These are phyloP conservation scores for Cryptomyrus ogoouensis DNA, from an alignment of 2,113 vertebrate genomes.

Conservation along the genomic window DNA sequence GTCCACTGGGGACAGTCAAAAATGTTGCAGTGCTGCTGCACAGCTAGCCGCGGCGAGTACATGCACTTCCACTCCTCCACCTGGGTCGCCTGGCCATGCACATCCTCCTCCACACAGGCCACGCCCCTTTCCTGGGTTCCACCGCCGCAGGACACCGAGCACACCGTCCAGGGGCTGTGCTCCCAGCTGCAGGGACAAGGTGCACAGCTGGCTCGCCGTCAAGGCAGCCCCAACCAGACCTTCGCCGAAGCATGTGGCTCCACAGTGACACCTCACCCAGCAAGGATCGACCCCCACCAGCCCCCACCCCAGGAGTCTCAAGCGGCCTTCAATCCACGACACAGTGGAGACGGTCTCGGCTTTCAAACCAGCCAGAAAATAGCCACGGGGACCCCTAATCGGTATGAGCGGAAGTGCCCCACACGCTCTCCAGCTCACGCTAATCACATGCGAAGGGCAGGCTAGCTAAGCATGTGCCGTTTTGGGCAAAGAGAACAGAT, in stretches of 20 bases:
- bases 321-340: not conserved
- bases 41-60: slow-evolving; percentile 74
- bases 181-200: slow-evolving; percentile 71
- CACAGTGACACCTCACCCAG: not conserved
- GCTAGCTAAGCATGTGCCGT: not conserved
- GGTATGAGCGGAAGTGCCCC: not conserved
- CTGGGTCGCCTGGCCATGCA: slow-evolving; percentile 72
- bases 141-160: slow-evolving; percentile 82
- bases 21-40: slow-evolving; percentile 77
- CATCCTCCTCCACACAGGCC: slow-evolving; percentile 82
- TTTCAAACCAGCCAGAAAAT: not conserved
- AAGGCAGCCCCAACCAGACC: not conserved
- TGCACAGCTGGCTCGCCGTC: not conserved
- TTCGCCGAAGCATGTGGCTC: not conserved
- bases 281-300: not conserved
- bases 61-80: slow-evolving; percentile 93
- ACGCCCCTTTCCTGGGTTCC: slow-evolving; percentile 81
- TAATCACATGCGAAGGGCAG: slow-evolving; percentile 9
- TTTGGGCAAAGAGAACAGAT: not conserved
- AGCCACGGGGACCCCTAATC: not conserved
- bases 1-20: slow-evolving; percentile 86
- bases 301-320: not conserved
- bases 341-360: not conserved
- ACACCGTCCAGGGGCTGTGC: slow-evolving; percentile 86
- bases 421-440: not conserved